Evolutionary conservation across 2,113 vertebrate genomes (phyloP), one percentile per base, ranked within the genome.

Genomic region (Opisthocomus hoazin): DNA sequence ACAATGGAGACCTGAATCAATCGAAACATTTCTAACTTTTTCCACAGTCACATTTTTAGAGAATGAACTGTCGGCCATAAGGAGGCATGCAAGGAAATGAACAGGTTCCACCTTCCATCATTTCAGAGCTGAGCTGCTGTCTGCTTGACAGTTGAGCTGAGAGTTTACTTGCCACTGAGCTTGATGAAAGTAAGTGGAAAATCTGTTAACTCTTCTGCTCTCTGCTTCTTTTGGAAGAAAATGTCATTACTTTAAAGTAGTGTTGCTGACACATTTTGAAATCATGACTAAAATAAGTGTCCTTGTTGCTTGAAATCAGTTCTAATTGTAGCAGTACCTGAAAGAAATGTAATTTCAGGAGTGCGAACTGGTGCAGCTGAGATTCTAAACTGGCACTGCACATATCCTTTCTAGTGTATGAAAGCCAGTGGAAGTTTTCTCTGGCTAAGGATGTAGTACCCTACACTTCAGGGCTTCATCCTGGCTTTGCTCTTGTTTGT

Each of bases 21-120:
- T 64, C 2, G 39, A 95, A 96, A 81, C 10, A 48, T 89, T 94
- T 93, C 76, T 86, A 89, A 90, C 15, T 89, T 91, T 92, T 94
- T 90, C 83, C 83, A 80, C n/a, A 43, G 68, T 58, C 32, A 8
- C 86, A 94, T 88, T 95, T 93, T 91, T 89, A 82, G 91, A 69
- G 79, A 92, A 89, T 34, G 43, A 94, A 54, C n/a, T 81, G 51
- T 39, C 94, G 20, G 64, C 26, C 75, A 24, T 64, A 66, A 90
- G 1, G 20, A 87, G 74, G 69, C 57, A 73, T 86, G 65, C 69
- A 89, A 94, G 80, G 46, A 94, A 85, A 84, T 60, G 48, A 89
- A 46, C 73, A 82, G 79, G 78, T 96, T 94, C 50, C 84, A 73
- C 53, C 70, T 89, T 78, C 78, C 57, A 57, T 77, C 48, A 29